phyloP scores from a whole-genome alignment of 2,797 vertebrate species.

The Tapirus indicus region DNA sequence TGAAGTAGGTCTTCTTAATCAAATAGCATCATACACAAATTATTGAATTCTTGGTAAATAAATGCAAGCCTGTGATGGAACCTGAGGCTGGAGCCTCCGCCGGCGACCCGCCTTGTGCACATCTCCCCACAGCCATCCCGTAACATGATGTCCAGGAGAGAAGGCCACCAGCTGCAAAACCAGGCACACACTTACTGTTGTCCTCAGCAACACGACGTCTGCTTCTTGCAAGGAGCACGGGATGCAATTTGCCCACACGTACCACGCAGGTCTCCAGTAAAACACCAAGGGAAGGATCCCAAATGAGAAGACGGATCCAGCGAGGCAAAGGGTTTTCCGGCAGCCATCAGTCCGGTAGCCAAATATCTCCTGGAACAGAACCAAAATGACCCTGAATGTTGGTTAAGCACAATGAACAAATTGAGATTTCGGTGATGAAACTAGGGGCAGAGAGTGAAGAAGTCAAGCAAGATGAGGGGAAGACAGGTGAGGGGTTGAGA shows the following conservation, averaged over 20 bases:
- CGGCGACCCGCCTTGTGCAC: background rate
- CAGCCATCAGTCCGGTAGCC: conserved; percentile 82
- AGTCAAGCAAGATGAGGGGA: background rate
- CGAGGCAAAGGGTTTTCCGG: conserved; percentile 80
- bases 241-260: conserved; percentile 83
- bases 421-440: background rate
- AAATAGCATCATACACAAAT: background rate
- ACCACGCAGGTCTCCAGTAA: conserved; percentile 87
- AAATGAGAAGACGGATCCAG: conserved; percentile 83
- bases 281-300: conserved; percentile 85
- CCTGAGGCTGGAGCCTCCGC: background rate
- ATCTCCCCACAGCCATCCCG: background rate
- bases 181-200: conserved; percentile 83
- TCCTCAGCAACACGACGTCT: conserved; percentile 82
- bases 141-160: background rate
- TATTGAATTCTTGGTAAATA: background rate
- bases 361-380: conserved; percentile 85
- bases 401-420: background rate
- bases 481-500: background rate
- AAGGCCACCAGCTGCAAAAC: background rate
- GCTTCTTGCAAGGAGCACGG: conserved; percentile 85
- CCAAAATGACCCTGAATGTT: background rate
- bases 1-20: background rate
- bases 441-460: background rate
- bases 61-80: background rate